Conservation (phyloP, 1,140 invertebrate genomes). For the Scaptomyza graminum region DNA sequence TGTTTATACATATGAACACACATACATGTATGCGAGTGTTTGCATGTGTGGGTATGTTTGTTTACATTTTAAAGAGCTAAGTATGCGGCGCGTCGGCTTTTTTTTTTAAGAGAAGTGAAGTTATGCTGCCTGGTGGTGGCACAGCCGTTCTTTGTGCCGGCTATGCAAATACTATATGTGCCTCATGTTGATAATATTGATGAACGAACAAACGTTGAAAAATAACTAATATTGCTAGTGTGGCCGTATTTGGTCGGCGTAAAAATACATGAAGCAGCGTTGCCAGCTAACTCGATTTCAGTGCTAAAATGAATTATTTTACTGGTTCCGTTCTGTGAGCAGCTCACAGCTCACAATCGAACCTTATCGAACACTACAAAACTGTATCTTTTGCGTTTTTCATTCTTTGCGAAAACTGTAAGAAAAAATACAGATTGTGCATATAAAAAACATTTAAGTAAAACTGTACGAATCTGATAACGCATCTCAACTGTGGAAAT, state of each 20-base stretch:
- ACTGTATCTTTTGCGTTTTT: slow-evolving; percentile 24
- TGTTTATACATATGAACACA: not conserved
- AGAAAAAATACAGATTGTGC: slow-evolving; percentile 17
- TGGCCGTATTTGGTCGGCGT: not conserved
- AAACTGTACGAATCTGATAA: not conserved
- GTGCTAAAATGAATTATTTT: too few relatives aligned
- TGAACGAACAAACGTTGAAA: not conserved
- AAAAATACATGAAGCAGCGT: not conserved
- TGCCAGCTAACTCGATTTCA: slow-evolving; percentile 1
- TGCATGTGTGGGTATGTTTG: slow-evolving; percentile 19
- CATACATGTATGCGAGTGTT: not conserved
- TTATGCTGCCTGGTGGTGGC: slow-evolving; percentile 11
- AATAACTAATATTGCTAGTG: slow-evolving; percentile 20
- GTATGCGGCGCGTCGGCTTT: not conserved
- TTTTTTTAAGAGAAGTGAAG: slow-evolving; percentile 1
- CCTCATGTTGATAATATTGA: slow-evolving; percentile 12
- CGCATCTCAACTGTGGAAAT: slow-evolving; percentile 12
- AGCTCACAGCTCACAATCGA: too few relatives aligned
- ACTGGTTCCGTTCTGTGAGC: not conserved
- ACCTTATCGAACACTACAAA: slow-evolving; percentile 5
- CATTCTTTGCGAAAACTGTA: slow-evolving; percentile 38
- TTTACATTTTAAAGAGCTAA: slow-evolving; percentile 9
- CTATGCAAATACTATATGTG: slow-evolving; percentile 30
- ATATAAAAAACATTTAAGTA: not conserved
- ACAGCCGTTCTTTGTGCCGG: slow-evolving; percentile 25